phyloP scores from a whole-genome alignment of 2,797 vertebrate genomes.

The Acestrorhynchus altus region DNA sequence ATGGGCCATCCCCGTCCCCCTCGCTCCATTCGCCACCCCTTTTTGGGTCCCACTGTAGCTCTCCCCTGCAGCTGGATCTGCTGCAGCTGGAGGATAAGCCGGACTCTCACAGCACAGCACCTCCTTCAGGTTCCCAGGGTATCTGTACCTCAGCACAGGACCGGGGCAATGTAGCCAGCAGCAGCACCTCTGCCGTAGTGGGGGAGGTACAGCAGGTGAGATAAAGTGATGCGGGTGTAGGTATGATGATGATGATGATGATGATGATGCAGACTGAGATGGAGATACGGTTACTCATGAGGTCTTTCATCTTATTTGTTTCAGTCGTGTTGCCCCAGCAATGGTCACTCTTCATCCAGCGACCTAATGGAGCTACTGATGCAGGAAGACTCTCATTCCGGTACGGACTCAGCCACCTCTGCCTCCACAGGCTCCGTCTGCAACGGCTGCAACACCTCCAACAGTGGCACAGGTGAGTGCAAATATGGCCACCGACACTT shows the following conservation, averaged over 20 bases:
- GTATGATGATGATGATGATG: neutral
- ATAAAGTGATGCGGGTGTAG: neutral
- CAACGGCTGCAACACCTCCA: slow-evolving; percentile 79
- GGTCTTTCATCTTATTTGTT: too few species aligned
- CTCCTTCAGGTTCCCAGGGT: slow-evolving; percentile 53
- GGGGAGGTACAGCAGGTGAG: slow-evolving; percentile 77
- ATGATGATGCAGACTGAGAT: too few species aligned
- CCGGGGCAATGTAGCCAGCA: slow-evolving; percentile 49
- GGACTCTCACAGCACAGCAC: slow-evolving; percentile 72
- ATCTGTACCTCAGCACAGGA: slow-evolving; percentile 18
- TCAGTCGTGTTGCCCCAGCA: slow-evolving; percentile 71
- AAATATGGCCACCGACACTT: neutral
- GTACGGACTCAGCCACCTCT: slow-evolving; percentile 85
- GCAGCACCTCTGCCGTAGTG: slow-evolving; percentile 42
- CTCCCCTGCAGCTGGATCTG: slow-evolving; percentile 92
- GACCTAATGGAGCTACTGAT: slow-evolving; percentile 88
- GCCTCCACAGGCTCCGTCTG: slow-evolving; percentile 86
- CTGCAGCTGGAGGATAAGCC: slow-evolving; percentile 91
- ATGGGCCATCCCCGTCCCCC: slow-evolving; percentile 73
- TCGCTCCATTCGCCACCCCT: slow-evolving; percentile 78
- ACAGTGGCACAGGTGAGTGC: slow-evolving; percentile 82
- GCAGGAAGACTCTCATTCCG: slow-evolving; percentile 85
- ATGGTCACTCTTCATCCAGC: slow-evolving; percentile 85
- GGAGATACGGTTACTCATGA: too few species aligned
- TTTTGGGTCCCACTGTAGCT: slow-evolving; percentile 92